Evolutionary conservation across 2,113 vertebrate species (phyloP).

Genomic region (Phyllostomus discolor): DNA sequence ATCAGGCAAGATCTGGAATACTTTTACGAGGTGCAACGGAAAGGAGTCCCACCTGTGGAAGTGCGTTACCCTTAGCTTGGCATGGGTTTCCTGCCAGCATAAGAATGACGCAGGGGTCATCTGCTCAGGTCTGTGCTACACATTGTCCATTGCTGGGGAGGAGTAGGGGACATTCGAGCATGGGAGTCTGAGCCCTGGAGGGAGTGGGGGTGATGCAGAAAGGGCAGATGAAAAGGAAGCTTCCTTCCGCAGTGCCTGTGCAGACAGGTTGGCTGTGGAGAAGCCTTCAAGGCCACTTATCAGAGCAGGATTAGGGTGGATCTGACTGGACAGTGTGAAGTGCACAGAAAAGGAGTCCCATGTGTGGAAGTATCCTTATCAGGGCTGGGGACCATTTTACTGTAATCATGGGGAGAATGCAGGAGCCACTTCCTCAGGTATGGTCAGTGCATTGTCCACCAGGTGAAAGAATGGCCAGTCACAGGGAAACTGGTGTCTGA

Average conservation of each 20-base stretch:
- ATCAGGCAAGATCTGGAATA: neutral
- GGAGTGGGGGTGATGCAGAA: neutral
- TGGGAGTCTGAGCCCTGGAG: neutral
- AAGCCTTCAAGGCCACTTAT: neutral
- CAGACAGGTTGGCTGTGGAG: conserved; percentile 24
- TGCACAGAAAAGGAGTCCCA: conserved; percentile 17
- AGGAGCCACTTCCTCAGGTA: conserved; percentile 70
- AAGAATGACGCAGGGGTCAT: neutral
- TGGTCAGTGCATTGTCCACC: no score
- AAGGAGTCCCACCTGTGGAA: neutral
- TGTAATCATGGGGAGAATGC: conserved; percentile 61
- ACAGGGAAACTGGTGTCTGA: neutral
- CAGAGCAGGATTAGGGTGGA: neutral
- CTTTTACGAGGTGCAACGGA: neutral
- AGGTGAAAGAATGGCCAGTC: neutral
- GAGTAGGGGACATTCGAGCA: neutral
- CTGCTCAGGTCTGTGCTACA: neutral
- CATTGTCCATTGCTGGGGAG: neutral
- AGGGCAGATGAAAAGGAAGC: neutral
- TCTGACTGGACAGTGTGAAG: neutral
- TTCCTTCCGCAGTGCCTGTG: neutral
- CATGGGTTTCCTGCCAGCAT: neutral
- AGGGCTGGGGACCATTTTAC: conserved; percentile 27
- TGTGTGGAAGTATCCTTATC: conserved; percentile 27
- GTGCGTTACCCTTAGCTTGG: neutral